Evolutionary conservation across 2,113 vertebrate species (phyloP).

Genomic region (Boulengeromyrus knoepffleri): DNA sequence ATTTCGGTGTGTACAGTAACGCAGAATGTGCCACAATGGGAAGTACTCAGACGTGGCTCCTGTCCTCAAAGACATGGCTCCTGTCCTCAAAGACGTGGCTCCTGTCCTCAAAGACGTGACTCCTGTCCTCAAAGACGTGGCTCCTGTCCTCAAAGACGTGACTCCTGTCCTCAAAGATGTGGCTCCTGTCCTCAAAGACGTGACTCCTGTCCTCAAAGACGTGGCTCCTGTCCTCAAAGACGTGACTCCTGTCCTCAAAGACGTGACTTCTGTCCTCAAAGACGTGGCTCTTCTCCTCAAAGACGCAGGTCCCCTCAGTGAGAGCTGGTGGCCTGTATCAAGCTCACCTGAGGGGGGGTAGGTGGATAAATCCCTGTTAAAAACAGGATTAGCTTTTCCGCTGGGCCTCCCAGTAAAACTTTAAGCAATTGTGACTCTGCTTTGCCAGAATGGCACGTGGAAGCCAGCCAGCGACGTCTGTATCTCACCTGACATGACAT

Average conservation of each 20-base stretch:
- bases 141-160: too few species aligned
- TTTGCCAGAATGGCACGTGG: slow-evolving; percentile 17
- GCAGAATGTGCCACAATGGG: background rate
- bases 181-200: too few species aligned
- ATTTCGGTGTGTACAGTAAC: background rate
- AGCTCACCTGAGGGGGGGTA: slow-evolving; percentile 23
- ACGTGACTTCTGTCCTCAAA: too few species aligned
- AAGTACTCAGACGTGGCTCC: background rate
- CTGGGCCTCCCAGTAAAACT: slow-evolving; percentile 3
- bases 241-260: too few species aligned
- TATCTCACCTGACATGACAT: slow-evolving; percentile 20
- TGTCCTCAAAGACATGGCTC: too few species aligned
- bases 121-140: too few species aligned
- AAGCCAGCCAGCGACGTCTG: slow-evolving; percentile 18
- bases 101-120: too few species aligned
- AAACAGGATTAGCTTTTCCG: slow-evolving; percentile 30
- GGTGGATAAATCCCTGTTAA: slow-evolving; percentile 32
- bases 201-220: too few species aligned
- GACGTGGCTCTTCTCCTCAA: too few species aligned
- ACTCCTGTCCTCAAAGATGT: too few species aligned
- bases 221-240: too few species aligned
- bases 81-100: too few species aligned
- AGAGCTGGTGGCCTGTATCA: background rate
- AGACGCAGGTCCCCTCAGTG: background rate
- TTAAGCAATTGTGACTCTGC: slow-evolving; percentile 17